A percentile compares a stretch with the other conserved stretches of the same genome.
Evolutionary conservation across 2,797 vertebrate species (phyloP).

Genomic region (Neosalanx taihuensis): DNA sequence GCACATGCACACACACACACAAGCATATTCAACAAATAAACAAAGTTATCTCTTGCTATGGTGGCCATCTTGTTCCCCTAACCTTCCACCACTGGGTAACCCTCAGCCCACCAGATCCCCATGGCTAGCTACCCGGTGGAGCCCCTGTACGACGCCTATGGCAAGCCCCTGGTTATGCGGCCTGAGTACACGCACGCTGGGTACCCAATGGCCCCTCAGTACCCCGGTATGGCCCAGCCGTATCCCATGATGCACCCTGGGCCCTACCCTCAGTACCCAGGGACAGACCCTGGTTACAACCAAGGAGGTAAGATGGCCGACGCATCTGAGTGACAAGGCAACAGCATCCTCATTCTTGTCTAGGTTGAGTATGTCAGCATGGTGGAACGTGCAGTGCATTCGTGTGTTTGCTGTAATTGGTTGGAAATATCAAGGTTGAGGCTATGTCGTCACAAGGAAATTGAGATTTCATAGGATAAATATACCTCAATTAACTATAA

Average conservation of each 20-base stretch:
- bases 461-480: too few relatives aligned
- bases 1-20: background rate
- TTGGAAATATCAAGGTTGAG: too few relatives aligned
- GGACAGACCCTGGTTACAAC: conserved; percentile 68
- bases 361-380: too few relatives aligned
- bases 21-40: background rate
- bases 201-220: conserved; percentile 71
- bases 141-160: conserved; percentile 77
- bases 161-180: conserved; percentile 66
- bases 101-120: conserved; percentile 77
- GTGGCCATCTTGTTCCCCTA: too few relatives aligned
- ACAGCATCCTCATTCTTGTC: background rate
- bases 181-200: conserved; percentile 64
- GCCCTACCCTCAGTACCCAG: conserved; percentile 74
- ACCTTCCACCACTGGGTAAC: too few relatives aligned
- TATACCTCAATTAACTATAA: too few relatives aligned
- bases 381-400: too few relatives aligned
- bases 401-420: too few relatives aligned
- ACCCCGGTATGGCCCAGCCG: conserved; percentile 72
- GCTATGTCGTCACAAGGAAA: too few relatives aligned
- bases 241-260: conserved; percentile 80
- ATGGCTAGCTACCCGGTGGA: conserved; percentile 84
- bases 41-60: background rate
- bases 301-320: conserved; percentile 64
- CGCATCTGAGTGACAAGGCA: background rate